Evolutionary conservation across 2,797 vertebrate genomes (phyloP).

Genomic region (Fundulus diaphanus): DNA sequence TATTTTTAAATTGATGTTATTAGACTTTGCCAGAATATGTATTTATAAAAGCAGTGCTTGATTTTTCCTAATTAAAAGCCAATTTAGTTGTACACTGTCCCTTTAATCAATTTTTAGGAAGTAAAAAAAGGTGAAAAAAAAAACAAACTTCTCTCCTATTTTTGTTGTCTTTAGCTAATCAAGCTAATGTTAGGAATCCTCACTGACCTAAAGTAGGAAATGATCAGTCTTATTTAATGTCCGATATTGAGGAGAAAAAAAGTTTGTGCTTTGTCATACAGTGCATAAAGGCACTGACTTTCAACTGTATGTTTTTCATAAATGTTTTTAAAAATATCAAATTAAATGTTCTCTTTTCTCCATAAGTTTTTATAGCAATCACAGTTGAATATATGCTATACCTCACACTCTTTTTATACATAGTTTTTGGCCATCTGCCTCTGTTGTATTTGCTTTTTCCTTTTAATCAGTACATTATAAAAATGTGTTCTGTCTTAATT

Average conservation of each 20-base stretch:
- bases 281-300: not conserved
- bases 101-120: not conserved
- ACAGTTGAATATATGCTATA: not conserved
- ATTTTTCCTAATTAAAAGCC: no score
- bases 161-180: not conserved
- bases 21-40: no score
- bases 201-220: not conserved
- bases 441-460: not conserved
- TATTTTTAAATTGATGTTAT: no score
- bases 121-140: not conserved
- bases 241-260: no score
- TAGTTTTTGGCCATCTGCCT: not conserved
- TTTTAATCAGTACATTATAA: not conserved
- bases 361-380: not conserved
- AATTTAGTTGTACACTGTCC: no score
- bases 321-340: no score
- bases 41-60: no score
- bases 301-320: not conserved
- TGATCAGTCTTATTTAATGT: not conserved
- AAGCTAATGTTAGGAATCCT: not conserved
- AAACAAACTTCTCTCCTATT: not conserved
- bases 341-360: not conserved
- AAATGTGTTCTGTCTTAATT: not conserved
- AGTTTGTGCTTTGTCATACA: not conserved
- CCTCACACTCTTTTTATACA: not conserved